Evolutionary conservation across 2,888 invertebrate genomes (phyloP).

Genomic region (Stegophylla sp.): DNA sequence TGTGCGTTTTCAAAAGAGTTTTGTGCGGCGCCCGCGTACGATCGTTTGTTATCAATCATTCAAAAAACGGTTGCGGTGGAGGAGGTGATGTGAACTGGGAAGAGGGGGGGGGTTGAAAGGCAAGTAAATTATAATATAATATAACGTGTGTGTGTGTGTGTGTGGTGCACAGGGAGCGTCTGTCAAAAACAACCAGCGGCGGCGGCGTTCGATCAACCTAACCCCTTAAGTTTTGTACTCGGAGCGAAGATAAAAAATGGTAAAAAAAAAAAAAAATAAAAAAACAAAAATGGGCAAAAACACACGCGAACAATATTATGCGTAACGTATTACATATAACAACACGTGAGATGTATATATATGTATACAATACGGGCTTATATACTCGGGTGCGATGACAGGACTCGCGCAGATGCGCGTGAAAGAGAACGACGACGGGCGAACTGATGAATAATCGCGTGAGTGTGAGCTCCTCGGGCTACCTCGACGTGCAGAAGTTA

Average conservation of each 20-base stretch:
- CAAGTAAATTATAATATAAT: background rate
- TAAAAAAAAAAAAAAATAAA: conserved; percentile 7
- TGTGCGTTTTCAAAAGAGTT: conserved; percentile 48
- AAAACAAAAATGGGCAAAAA: no score
- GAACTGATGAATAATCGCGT: conserved; percentile 23
- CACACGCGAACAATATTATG: background rate
- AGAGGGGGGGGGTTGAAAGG: background rate
- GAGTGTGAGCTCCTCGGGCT: background rate
- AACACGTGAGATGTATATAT: background rate
- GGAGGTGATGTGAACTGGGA: background rate
- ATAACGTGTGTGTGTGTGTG: background rate
- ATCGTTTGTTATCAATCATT: conserved; percentile 58
- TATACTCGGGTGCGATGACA: background rate
- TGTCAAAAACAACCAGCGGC: conserved; percentile 52
- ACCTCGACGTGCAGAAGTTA: no score
- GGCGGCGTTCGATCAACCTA: conserved; percentile 56
- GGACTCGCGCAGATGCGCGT: conserved; percentile 37
- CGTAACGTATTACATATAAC: no score
- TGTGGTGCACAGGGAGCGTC: background rate
- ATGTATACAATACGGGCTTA: no score
- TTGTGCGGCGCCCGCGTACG: conserved; percentile 24
- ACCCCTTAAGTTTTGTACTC: conserved; percentile 50
- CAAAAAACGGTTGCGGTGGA: conserved; percentile 32
- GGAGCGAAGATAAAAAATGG: conserved; percentile 19
- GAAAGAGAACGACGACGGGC: conserved; percentile 30